A percentile compares a stretch with the other conserved stretches of the same genome.
These are phyloP conservation scores for Ditylenchus weischeri DNA, from an alignment of 2,888 invertebrate genomes.

Conservation along the genomic window DNA sequence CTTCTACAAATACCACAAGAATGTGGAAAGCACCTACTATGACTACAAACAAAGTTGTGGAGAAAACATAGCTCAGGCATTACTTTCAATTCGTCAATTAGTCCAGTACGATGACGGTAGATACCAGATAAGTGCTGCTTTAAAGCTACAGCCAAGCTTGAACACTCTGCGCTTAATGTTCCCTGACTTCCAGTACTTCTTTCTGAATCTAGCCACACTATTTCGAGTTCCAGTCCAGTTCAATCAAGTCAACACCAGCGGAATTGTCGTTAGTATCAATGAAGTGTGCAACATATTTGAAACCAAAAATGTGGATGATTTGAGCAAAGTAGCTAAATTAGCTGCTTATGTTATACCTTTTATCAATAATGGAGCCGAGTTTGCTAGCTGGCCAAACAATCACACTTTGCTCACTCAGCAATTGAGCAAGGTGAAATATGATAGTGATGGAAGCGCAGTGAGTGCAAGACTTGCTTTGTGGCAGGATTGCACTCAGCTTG, in stretches of 20 bases:
- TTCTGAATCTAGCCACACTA: constrained; percentile 66
- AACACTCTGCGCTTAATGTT: constrained; percentile 34
- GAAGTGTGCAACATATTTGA: constrained; percentile 7
- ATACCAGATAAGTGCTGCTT: constrained; percentile 17
- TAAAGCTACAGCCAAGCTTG: constrained; percentile 9
- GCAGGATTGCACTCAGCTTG: constrained; percentile 4
- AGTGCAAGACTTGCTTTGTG: neutral
- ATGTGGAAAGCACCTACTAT: constrained; percentile 23
- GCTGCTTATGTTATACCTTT: too few relatives aligned
- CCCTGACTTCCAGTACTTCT: constrained; percentile 72
- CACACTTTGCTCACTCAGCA: neutral
- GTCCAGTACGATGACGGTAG: constrained; percentile 32
- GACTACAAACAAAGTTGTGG: constrained; percentile 26
- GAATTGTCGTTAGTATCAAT: constrained; percentile 59
- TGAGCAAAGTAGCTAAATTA: neutral
- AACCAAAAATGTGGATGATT: neutral
- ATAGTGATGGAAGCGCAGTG: neutral
- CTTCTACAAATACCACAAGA: constrained; percentile 22
- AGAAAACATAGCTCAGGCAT: constrained; percentile 28
- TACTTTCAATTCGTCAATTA: constrained; percentile 20
- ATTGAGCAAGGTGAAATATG: neutral
- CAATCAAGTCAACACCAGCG: constrained; percentile 75
- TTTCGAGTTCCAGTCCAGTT: constrained; percentile 89
- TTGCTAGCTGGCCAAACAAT: neutral
- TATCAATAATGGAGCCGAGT: too few relatives aligned